Evolutionary conservation across 2,797 vertebrate genomes (phyloP), one percentile per base, ranked within the genome.

Genomic region (Hirundo rustica): DNA sequence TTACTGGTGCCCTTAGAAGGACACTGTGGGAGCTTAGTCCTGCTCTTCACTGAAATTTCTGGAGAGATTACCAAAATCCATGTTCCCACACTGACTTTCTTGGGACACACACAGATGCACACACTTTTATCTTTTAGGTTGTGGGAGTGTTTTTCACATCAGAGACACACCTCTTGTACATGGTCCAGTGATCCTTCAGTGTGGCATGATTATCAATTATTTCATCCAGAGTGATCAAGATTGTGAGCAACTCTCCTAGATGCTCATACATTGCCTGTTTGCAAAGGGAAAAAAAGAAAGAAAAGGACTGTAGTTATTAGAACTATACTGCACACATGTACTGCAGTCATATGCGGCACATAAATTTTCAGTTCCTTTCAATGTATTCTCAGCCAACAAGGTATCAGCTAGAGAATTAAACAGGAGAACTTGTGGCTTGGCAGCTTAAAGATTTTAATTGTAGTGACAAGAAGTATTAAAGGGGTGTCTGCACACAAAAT

Each of bases 141-240:
- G 30, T 25, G 32, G 29, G 32, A 86, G 7, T 65, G 50, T 12
- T 73, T 90, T 81, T 61, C 42, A 94, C 68, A 62, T n/a, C 87
- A 81, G 30, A 92, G 20, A 38, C 96, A 92, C 51, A 99, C 99
- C 99, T 99, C 98, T 99, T 99, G 96, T 99, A 99, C 99, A 99
- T 99, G 93, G 99, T 99, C 99, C 99, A 99, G 96, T 99, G 99
- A 88, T 99, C 99, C 97, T 99, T 99, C 65, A 99, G 96, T 0
- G 99, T 99, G 83, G 98, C 96, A 23, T 99, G 99, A 97, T 99
- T 99, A 95, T 99, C 99, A 97, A 99, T 98, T 71, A 99, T 99
- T 97, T 99, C 99, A 98, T 99, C 99, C 66, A 99, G 97, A 5
- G 99, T 99, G 73, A 99, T 98, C 93, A 99, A 97, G 74, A 99